A percentile compares a stretch with the other conserved stretches of the same genome.
Evolutionary conservation across 2,888 invertebrate species (phyloP).

Genomic region (Crematogaster levior): DNA sequence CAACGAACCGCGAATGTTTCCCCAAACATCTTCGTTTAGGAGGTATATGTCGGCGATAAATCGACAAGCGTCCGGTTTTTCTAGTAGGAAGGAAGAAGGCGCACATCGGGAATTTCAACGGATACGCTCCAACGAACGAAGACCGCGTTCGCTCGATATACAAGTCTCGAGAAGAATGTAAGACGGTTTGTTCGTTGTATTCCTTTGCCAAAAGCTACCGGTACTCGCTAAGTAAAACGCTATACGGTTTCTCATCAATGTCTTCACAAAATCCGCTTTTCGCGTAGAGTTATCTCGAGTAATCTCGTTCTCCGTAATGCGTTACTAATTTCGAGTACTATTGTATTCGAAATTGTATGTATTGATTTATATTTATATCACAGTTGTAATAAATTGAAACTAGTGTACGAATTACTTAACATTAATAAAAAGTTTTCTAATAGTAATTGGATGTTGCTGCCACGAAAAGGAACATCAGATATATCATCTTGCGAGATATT

Average conservation of each 20-base stretch:
- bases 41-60: constrained; percentile 52
- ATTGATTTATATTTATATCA: background rate
- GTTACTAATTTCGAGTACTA: background rate
- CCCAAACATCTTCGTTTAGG: constrained; percentile 48
- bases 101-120: constrained; percentile 59
- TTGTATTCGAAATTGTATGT: too few relatives aligned
- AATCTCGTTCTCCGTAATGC: background rate
- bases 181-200: constrained; percentile 38
- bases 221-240: constrained; percentile 29
- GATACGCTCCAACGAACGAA: constrained; percentile 56
- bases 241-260: constrained; percentile 32
- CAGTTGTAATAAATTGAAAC: background rate
- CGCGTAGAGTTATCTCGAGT: background rate
- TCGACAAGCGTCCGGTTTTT: constrained; percentile 63
- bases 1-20: constrained; percentile 41
- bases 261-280: constrained; percentile 24
- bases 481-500: background rate
- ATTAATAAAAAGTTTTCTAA: background rate
- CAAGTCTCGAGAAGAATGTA: constrained; percentile 48
- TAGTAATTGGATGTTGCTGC: background rate
- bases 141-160: constrained; percentile 41
- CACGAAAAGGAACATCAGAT: background rate
- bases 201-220: constrained; percentile 6
- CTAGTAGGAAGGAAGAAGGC: constrained; percentile 32
- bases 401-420: background rate